phyloP scores from a whole-genome alignment of 2,113 vertebrate genomes.

The Poeciliopsis prolifica region DNA sequence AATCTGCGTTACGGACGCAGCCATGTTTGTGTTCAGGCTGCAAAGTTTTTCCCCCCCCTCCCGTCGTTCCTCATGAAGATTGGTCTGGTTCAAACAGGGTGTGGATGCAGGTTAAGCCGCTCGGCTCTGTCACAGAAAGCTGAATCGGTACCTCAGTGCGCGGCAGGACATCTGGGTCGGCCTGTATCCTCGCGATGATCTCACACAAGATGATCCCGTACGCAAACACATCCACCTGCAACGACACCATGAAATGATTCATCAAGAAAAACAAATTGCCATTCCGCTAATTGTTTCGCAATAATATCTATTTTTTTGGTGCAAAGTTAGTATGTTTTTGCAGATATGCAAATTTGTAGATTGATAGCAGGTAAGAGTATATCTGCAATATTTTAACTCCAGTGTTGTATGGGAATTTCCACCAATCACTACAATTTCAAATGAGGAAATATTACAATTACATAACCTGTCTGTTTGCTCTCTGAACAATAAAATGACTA shows the following conservation, averaged over 20 bases:
- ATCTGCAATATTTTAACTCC: too few species aligned
- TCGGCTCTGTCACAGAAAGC: not conserved
- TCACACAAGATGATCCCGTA: slow-evolving; percentile 97
- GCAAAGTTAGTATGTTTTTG: not conserved
- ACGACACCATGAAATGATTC: not conserved
- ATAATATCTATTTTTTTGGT: not conserved
- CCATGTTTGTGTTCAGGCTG: not conserved
- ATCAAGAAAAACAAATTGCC: not conserved
- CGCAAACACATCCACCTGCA: slow-evolving; percentile 87
- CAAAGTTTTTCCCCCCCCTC: not conserved
- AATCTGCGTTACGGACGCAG: not conserved
- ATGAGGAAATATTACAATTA: slow-evolving; percentile 9
- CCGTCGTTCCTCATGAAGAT: not conserved
- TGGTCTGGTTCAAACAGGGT: not conserved
- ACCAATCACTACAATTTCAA: not conserved
- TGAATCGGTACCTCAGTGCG: slow-evolving; percentile 85
- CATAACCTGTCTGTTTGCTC: slow-evolving; percentile 17
- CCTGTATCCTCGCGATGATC: slow-evolving; percentile 91
- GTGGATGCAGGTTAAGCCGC: not conserved
- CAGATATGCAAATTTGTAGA: too few species aligned
- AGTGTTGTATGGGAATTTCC: slow-evolving; percentile 2
- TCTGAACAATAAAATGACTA: slow-evolving; percentile 5
- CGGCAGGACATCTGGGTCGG: slow-evolving; percentile 94
- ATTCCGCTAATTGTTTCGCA: not conserved
- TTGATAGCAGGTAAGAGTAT: too few species aligned